These are phyloP conservation scores for Anomalospiza imberbis DNA, from an alignment of 2,797 vertebrate genomes.

Conservation along the genomic window DNA sequence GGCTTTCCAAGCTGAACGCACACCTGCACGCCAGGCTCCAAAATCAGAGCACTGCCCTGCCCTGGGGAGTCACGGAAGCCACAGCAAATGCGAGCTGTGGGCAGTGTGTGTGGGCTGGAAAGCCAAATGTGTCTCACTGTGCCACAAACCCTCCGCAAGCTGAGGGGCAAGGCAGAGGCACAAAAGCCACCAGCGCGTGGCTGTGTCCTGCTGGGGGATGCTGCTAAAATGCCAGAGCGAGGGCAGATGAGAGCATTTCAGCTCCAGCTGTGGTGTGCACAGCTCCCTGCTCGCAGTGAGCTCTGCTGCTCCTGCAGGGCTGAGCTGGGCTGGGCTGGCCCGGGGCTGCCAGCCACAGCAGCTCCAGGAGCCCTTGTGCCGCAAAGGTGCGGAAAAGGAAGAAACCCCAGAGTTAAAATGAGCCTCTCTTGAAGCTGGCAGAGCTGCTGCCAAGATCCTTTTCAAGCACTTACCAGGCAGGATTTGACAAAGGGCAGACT, in stretches of 20 bases:
- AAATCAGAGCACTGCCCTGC: not conserved
- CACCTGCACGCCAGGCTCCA: not conserved
- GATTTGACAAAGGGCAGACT: not conserved
- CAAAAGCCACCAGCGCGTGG: not conserved
- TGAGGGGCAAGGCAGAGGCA: not conserved
- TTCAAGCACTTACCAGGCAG: not conserved
- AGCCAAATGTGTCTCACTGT: not conserved
- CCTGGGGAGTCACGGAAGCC: not conserved
- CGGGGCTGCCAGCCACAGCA: not conserved
- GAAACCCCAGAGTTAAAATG: not conserved
- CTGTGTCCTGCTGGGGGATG: not conserved
- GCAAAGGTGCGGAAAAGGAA: not conserved
- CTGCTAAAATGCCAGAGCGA: fast-evolving
- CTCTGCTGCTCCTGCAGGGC: fast-evolving
- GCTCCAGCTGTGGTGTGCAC: not conserved
- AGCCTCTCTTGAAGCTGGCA: not conserved
- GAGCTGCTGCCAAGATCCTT: not conserved
- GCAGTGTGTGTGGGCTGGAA: not conserved
- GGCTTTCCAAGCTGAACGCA: not conserved
- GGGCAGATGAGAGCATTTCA: fast-evolving
- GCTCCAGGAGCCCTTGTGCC: fast-evolving
- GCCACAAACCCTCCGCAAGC: not conserved
- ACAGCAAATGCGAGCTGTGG: not conserved
- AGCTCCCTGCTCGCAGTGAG: not conserved
- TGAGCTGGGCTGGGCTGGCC: not conserved